Conservation (phyloP, 2,888 invertebrate species). For the Oasisia sp. region DNA sequence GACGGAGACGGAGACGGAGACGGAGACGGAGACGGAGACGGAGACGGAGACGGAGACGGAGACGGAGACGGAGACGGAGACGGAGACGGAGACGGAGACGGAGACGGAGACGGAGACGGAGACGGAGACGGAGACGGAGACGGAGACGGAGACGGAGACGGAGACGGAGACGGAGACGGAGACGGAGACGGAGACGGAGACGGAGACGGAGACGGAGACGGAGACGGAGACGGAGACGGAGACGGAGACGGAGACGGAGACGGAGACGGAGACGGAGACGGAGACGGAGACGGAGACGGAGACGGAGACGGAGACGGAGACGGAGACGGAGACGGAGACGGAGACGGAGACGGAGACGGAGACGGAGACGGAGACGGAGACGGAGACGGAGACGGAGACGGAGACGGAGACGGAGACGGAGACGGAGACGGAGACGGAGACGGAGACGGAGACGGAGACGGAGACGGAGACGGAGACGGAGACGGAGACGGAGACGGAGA, state of each 20-base stretch:
- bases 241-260: neutral
- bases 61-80: too few relatives aligned
- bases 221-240: neutral
- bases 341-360: neutral
- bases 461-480: neutral
- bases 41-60: too few relatives aligned
- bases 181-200: neutral
- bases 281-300: neutral
- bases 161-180: neutral
- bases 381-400: too few relatives aligned
- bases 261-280: neutral
- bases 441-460: too few relatives aligned
- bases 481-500: neutral
- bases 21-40: too few relatives aligned
- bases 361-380: neutral
- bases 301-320: neutral
- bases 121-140: neutral
- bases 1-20: neutral
- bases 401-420: too few relatives aligned
- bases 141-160: neutral
- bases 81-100: too few relatives aligned
- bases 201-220: neutral
- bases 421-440: too few relatives aligned
- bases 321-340: neutral
- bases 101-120: neutral